phyloP scores from a whole-genome alignment of 2,113 vertebrate species.

The Carassius auratus region DNA sequence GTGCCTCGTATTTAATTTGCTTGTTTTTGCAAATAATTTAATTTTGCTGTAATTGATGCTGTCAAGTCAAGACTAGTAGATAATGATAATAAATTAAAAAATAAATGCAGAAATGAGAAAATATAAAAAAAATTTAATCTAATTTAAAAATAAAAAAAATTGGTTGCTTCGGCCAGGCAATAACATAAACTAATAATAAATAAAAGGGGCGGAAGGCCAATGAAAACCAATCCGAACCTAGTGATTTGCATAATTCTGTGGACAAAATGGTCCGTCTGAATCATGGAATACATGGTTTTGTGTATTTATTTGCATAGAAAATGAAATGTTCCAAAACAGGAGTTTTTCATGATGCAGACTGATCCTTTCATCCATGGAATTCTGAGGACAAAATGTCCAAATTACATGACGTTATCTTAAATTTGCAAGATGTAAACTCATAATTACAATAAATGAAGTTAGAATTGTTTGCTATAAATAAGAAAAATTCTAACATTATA shows the following conservation, averaged over 20 bases:
- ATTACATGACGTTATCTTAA: neutral
- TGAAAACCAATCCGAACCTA: neutral
- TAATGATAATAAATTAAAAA: neutral
- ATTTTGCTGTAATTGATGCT: neutral
- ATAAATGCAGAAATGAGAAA: neutral
- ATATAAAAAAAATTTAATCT: neutral
- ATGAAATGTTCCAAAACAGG: neutral
- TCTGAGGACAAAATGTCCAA: neutral
- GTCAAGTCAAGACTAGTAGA: neutral
- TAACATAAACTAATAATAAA: neutral
- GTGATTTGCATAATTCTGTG: neutral
- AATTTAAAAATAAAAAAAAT: neutral
- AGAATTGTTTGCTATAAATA: too few relatives aligned
- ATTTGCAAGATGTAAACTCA: neutral
- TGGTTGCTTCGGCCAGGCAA: neutral
- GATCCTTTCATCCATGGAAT: neutral
- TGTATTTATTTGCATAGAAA: neutral
- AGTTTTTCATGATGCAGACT: neutral
- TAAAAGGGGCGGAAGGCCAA: neutral
- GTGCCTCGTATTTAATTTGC: neutral
- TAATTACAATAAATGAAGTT: neutral
- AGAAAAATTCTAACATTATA: too few relatives aligned
- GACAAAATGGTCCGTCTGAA: neutral
- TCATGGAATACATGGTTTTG: neutral
- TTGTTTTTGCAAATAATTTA: neutral